These are phyloP conservation scores for Chrysopa pallens DNA, from an alignment of 1,140 invertebrate species.

Conservation along the genomic window DNA sequence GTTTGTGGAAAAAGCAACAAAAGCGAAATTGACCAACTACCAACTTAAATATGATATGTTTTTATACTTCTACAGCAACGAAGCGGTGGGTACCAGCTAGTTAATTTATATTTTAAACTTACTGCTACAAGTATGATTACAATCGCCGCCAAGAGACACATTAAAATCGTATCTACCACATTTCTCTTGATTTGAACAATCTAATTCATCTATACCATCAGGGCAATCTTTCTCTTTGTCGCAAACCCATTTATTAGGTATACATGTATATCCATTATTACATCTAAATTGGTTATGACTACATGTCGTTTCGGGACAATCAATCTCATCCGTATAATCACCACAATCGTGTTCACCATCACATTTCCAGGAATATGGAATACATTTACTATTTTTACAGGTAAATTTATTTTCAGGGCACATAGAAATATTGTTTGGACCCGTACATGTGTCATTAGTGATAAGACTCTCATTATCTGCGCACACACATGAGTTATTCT, in stretches of 20 bases:
- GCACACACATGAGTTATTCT: constrained; percentile 42
- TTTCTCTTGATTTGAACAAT: constrained; percentile 24
- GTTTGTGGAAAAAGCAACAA: no score
- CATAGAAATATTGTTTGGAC: constrained; percentile 31
- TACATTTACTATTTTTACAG: constrained; percentile 41
- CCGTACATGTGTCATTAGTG: constrained; percentile 42
- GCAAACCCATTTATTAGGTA: constrained; percentile 41
- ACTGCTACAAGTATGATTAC: no score
- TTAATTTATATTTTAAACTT: no score
- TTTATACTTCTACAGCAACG: no score
- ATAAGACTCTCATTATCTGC: constrained; percentile 31
- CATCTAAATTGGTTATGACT: constrained; percentile 38
- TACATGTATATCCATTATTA: constrained; percentile 39
- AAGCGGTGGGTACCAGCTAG: no score
- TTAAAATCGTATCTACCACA: constrained; percentile 32
- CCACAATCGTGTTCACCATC: constrained; percentile 43
- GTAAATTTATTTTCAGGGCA: constrained; percentile 26
- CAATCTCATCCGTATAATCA: constrained; percentile 35
- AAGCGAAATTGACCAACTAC: no score
- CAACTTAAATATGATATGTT: no score
- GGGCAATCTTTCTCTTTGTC: constrained; percentile 54
- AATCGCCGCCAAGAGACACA: constrained; percentile 19
- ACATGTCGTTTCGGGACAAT: constrained; percentile 28
- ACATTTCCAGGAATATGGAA: constrained; percentile 33
- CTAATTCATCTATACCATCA: constrained; percentile 47